Conservation (phyloP, 2,888 invertebrate genomes). For the Rhodophaea formosa region DNA sequence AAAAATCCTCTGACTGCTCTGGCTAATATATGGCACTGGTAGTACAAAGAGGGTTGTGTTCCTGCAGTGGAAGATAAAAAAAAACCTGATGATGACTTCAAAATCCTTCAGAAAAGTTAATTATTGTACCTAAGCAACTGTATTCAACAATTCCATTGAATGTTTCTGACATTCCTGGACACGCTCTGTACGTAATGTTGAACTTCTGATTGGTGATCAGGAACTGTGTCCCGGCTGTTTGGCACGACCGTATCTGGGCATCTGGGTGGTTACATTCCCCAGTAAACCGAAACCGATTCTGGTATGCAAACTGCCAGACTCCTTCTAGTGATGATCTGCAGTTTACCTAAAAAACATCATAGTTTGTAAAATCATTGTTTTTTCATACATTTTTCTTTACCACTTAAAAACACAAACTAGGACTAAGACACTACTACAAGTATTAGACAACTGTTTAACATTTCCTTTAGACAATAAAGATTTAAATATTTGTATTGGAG, state of each 20-base stretch:
- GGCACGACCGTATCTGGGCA: conserved; percentile 95
- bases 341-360: conserved; percentile 81
- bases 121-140: conserved; percentile 87
- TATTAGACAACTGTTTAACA: too few relatives aligned
- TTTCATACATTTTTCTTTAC: too few relatives aligned
- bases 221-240: conserved; percentile 97
- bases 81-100: too few relatives aligned
- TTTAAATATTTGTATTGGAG: too few relatives aligned
- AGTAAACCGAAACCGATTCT: conserved; percentile 93
- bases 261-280: conserved; percentile 95
- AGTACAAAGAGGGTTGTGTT: too few relatives aligned
- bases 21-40: too few relatives aligned
- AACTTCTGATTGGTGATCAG: conserved; percentile 98
- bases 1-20: too few relatives aligned
- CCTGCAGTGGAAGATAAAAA: too few relatives aligned
- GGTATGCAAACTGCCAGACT: conserved; percentile 97
- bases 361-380: neutral
- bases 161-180: conserved; percentile 93
- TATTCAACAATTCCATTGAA: conserved; percentile 96
- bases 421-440: too few relatives aligned
- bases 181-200: conserved; percentile 95
- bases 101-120: too few relatives aligned
- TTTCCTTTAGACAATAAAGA: too few relatives aligned
- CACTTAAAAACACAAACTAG: too few relatives aligned
- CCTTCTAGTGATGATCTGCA: conserved; percentile 96